Conservation (phyloP, 2,888 invertebrate species). For the Leucoma salicis region DNA sequence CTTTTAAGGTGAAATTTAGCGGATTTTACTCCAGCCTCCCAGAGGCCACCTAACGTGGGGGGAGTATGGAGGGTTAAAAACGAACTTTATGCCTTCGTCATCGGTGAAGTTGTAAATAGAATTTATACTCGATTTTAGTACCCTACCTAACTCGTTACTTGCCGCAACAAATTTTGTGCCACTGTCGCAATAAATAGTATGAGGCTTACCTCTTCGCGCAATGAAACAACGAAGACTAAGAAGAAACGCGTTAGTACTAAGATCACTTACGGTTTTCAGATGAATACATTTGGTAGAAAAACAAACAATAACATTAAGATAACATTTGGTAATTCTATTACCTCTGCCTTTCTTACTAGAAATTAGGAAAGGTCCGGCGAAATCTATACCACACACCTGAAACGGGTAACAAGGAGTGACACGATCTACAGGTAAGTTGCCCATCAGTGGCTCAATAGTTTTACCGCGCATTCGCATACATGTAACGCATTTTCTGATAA, state of each 20-base stretch:
- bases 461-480: background rate
- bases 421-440: slow-evolving; percentile 11
- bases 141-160: slow-evolving; percentile 4
- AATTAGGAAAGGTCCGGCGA: slow-evolving; percentile 11
- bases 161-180: slow-evolving; percentile 17
- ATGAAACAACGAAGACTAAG: slow-evolving; percentile 13
- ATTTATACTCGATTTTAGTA: background rate
- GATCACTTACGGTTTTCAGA: slow-evolving; percentile 13
- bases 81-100: too few species aligned
- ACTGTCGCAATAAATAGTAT: slow-evolving; percentile 16
- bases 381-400: slow-evolving; percentile 12
- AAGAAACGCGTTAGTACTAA: slow-evolving; percentile 13
- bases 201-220: too few species aligned
- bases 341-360: slow-evolving; percentile 7
- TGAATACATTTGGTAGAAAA: slow-evolving; percentile 13
- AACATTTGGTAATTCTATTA: too few species aligned
- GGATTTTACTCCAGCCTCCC: too few species aligned
- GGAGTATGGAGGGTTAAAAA: too few species aligned
- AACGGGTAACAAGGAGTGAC: slow-evolving; percentile 9
- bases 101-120: slow-evolving; percentile 9
- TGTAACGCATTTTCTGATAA: too few species aligned
- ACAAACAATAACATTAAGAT: slow-evolving; percentile 17
- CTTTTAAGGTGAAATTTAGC: too few species aligned
- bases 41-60: background rate
- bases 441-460: slow-evolving; percentile 15